Evolutionary conservation across 2,888 invertebrate genomes (phyloP).

Genomic region (Drosophila tripunctata): DNA sequence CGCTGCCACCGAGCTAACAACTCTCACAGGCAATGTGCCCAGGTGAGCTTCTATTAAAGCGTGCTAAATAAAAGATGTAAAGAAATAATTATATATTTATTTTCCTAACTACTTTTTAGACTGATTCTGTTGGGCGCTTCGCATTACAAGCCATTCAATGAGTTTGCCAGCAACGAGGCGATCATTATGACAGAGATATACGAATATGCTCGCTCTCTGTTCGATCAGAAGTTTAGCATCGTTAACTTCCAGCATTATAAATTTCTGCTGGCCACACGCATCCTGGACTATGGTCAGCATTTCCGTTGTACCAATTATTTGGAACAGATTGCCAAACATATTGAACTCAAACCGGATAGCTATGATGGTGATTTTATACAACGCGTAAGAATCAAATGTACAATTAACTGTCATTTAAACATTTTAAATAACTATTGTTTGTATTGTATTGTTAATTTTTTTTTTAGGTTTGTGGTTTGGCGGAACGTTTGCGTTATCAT

Average conservation of each 20-base stretch:
- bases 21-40: constrained; percentile 79
- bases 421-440: neutral
- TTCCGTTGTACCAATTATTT: constrained; percentile 88
- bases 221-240: constrained; percentile 89
- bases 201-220: constrained; percentile 94
- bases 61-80: no score
- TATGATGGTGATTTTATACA: constrained; percentile 63
- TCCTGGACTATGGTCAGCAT: constrained; percentile 92
- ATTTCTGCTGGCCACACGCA: constrained; percentile 90
- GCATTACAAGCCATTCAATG: constrained; percentile 87
- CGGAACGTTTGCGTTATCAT: constrained; percentile 88
- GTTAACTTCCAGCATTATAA: constrained; percentile 94
- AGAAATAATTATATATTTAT: no score
- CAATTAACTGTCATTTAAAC: neutral
- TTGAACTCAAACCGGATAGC: constrained; percentile 83
- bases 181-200: constrained; percentile 98
- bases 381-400: constrained; percentile 49
- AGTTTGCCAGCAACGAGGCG: constrained; percentile 92
- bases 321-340: constrained; percentile 90
- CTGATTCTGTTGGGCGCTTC: constrained; percentile 92
- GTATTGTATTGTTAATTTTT: neutral
- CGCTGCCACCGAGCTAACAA: constrained; percentile 71
- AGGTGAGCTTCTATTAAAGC: constrained; percentile 51
- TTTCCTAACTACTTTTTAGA: constrained; percentile 83
- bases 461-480: constrained; percentile 84